These are phyloP conservation scores for Onychostruthus taczanowskii DNA, from an alignment of 2,113 vertebrate species.

Conservation along the genomic window DNA sequence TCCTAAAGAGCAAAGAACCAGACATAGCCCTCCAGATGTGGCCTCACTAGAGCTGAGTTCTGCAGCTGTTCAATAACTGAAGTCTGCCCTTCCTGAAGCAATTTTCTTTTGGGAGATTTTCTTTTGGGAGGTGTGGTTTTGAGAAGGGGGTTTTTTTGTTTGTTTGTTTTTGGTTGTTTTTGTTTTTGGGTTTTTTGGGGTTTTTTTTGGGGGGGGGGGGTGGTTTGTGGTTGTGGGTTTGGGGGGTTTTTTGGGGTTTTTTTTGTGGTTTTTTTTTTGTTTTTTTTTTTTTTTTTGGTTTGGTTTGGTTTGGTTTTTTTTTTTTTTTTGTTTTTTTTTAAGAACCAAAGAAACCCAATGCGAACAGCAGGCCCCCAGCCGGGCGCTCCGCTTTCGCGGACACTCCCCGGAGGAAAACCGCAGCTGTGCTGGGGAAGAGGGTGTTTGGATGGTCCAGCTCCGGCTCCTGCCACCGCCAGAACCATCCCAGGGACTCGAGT, in stretches of 20 bases:
- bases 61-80: background rate
- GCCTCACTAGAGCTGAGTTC: background rate
- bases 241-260: too few relatives aligned
- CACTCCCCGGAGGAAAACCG: background rate
- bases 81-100: background rate
- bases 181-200: too few relatives aligned
- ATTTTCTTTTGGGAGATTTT: background rate
- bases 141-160: background rate
- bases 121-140: background rate
- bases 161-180: too few relatives aligned
- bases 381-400: accelerated
- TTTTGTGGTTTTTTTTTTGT: too few relatives aligned
- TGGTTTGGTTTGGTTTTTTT: too few relatives aligned
- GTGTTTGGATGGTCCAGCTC: background rate
- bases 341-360: background rate
- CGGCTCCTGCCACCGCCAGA: background rate
- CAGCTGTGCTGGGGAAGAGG: background rate
- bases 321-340: too few relatives aligned
- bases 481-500: too few relatives aligned
- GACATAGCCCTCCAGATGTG: background rate
- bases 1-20: background rate
- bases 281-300: too few relatives aligned
- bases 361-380: too few relatives aligned
- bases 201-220: too few relatives aligned
- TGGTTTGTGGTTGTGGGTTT: too few relatives aligned